Percentiles rank a stretch among this genome's conserved stretches.
Evolutionary conservation across 2,888 invertebrate genomes (phyloP).

Genomic region (Craniophora ligustri): DNA sequence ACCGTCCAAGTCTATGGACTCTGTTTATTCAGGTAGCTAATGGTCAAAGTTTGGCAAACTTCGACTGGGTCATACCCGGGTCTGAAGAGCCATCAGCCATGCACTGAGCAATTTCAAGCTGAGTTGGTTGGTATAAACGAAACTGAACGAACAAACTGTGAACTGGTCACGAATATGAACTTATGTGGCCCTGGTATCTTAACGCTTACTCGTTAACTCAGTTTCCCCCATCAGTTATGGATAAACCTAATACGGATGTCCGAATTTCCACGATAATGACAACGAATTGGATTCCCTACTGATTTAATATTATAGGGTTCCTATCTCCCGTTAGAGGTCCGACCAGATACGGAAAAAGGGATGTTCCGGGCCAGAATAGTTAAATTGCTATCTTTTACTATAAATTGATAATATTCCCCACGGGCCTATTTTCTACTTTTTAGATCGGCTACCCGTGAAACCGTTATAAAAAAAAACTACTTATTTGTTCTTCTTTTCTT

Average conservation of each 20-base stretch:
- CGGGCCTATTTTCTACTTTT: too few species aligned
- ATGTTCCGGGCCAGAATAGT: too few species aligned
- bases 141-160: too few species aligned
- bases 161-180: too few species aligned
- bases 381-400: too few species aligned
- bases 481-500: too few species aligned
- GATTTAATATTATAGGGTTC: neutral
- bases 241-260: neutral
- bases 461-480: too few species aligned
- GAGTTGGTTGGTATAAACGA: too few species aligned
- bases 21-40: conserved; percentile 21
- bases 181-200: neutral
- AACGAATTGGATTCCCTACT: neutral
- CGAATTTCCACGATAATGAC: neutral
- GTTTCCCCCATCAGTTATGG: too few species aligned
- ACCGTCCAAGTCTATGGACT: neutral
- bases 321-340: neutral
- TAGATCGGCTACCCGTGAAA: too few species aligned
- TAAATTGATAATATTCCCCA: too few species aligned
- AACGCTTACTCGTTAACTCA: neutral
- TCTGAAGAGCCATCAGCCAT: neutral
- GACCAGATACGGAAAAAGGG: too few species aligned
- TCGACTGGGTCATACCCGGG: neutral
- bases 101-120: neutral
- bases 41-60: conserved; percentile 4